These are phyloP conservation scores for Drosophila teissieri DNA, from an alignment of 1,140 invertebrate genomes.

Conservation along the genomic window DNA sequence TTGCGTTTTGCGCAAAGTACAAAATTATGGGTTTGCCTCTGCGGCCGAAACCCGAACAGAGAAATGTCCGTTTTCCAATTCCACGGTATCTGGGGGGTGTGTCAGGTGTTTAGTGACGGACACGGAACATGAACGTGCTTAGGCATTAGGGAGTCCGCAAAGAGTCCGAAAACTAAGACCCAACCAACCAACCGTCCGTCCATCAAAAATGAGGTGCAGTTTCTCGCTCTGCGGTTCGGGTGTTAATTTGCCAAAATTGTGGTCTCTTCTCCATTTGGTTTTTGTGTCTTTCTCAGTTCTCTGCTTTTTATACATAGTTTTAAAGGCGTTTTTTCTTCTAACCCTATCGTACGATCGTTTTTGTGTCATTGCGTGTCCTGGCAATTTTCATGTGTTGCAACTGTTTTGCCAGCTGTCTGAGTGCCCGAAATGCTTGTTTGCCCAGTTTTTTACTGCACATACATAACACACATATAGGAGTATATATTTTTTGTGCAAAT, in stretches of 20 bases:
- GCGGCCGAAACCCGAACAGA: constrained; percentile 6
- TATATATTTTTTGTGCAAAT: constrained; percentile 64
- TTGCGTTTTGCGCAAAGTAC: constrained; percentile 71
- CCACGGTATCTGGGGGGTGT: constrained; percentile 54
- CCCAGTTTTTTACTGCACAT: constrained; percentile 12
- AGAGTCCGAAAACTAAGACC: constrained; percentile 37
- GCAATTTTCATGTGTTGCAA: constrained; percentile 74
- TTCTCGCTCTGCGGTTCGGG: constrained; percentile 43
- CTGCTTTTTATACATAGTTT: neutral
- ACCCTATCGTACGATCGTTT: constrained; percentile 34
- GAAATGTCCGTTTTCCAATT: constrained; percentile 34
- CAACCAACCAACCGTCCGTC: constrained; percentile 8
- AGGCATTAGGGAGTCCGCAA: constrained; percentile 74
- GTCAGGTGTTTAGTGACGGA: constrained; percentile 73
- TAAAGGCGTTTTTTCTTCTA: constrained; percentile 45
- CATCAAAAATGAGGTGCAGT: constrained; percentile 48
- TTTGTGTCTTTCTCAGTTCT: constrained; percentile 2
- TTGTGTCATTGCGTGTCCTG: constrained; percentile 75
- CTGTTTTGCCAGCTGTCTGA: constrained; percentile 68
- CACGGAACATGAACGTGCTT: constrained; percentile 76
- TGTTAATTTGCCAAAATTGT: constrained; percentile 79
- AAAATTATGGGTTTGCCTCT: constrained; percentile 75
- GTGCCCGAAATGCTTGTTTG: constrained; percentile 37
- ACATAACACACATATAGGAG: constrained; percentile 17
- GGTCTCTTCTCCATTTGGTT: constrained; percentile 45